Percentiles rank a stretch among this genome's conserved stretches.
Conservation (phyloP, 1,140 invertebrate genomes). For the Drosophila miranda region DNA sequence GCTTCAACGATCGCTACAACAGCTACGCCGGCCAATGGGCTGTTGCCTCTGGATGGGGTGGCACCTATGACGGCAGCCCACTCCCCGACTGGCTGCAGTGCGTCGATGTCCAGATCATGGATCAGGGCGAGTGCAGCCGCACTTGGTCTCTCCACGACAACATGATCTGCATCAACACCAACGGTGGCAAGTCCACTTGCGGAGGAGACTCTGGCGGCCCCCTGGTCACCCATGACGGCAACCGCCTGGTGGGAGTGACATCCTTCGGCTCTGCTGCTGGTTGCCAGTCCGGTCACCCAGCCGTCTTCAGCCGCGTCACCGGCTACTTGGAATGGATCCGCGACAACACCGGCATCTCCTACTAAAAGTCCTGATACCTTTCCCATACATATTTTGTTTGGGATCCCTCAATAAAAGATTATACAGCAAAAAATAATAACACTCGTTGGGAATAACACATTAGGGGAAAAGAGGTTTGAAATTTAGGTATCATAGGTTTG, state of each 20-base stretch:
- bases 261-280: slow-evolving; percentile 43
- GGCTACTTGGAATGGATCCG: slow-evolving; percentile 84
- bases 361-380: background rate
- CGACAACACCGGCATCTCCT: slow-evolving; percentile 59
- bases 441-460: no score
- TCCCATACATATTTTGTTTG: background rate
- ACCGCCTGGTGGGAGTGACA: slow-evolving; percentile 46
- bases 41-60: slow-evolving; percentile 61
- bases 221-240: slow-evolving; percentile 64
- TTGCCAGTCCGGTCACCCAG: slow-evolving; percentile 81
- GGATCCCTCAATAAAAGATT: slow-evolving; percentile 13
- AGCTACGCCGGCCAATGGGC: slow-evolving; percentile 44
- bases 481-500: no score
- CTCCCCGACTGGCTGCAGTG: slow-evolving; percentile 51
- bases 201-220: slow-evolving; percentile 84
- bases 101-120: slow-evolving; percentile 55
- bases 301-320: slow-evolving; percentile 83
- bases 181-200: slow-evolving; percentile 67
- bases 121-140: slow-evolving; percentile 27
- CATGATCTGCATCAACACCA: slow-evolving; percentile 65
- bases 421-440: background rate
- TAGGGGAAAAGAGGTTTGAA: no score
- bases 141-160: slow-evolving; percentile 31
- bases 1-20: slow-evolving; percentile 48
- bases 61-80: slow-evolving; percentile 51